Evolutionary conservation across 2,888 invertebrate species (phyloP), one percentile per base, ranked within the genome.

Genomic region (Orchestes rusci): DNA sequence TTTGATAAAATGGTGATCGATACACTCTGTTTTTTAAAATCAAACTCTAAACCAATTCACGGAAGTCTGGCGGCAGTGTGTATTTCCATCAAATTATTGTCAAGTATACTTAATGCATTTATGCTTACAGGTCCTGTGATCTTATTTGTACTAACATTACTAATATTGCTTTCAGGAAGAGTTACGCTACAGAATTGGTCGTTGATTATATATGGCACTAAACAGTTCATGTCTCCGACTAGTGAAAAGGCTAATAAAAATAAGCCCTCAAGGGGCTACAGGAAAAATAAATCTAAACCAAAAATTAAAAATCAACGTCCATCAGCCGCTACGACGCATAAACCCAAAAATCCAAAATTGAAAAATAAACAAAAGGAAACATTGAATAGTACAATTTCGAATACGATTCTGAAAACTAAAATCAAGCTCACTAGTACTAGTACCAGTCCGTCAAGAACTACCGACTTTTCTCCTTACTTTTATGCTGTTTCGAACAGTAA

Each of bases 161-260:
- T n/a, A n/a, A n/a, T n/a, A n/a, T n/a, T n/a, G n/a, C 59, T 64
- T 69, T 61, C 75, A 90, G 90, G 88, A 70, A 82, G 89, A 67
- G 91, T 91, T 48, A 82, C 85, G 53, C 77, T 95, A 59, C 86
- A 89, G 73, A 89, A 88, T 67, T 95, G 94, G 95, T 87, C 91
- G 50, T 76, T 95, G 66, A 84, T 90, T 63, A 79, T 94, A 66
- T 91, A 93, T 69, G 95, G 95, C 58, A 94, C 94, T 46, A 82
- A 82, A 80, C 59, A 59, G 47, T 65, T 65, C 55, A 55, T 58
- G 44, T 56, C 61, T 50, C 61, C 58, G 46, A 55, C 50, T 52
- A 54, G 50, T 23, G 57, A 58, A 13, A 45, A 45, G 43, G 15
- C 31, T 34, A 54, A 54, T 70, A 61, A 78, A 73, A 61, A 47